Evolutionary conservation across 2,113 vertebrate species (phyloP), one percentile per base, ranked within the genome.

Genomic region (Calidris pugnax): DNA sequence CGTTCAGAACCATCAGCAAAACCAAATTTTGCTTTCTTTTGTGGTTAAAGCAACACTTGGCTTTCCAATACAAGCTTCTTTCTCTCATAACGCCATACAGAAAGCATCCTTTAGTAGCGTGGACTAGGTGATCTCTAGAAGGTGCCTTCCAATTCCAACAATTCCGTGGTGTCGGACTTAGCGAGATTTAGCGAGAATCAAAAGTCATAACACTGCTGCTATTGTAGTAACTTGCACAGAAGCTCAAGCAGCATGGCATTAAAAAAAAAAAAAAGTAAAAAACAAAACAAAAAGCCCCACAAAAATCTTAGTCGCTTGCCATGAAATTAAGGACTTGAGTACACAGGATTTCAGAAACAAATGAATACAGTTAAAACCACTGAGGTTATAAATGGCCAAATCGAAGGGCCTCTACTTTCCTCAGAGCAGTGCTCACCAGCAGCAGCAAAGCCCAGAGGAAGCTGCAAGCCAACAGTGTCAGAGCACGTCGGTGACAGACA

Each of bases 161-260:
- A 12, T 22, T 48, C 47, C 21, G 21, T 21, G 10, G 47, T 50
- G 66, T 56, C 14, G 7, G 41, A 45, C n/a, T n/a, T 3, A 86
- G 45, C 7, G 27, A 85, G 59, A 51, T 53, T 41, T 14, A 82
- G 27, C 68, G 78, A 87, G 33, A 74, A 89, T 15, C 8, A 3
- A 16, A 82, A 73, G n/a, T 30, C 14, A 0, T 39, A 77, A 63
- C 39, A 4, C 28, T 27, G 30, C 47, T 57, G 47, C 26, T 73
- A 21, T 27, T 55, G 32, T 1, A 87, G 35, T 11, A 72, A 72
- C 30, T 50, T 75, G 41, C 0, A 0, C 43, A 87, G 21, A 35
- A 79, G 27, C 20, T 71, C 1, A 0, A 85, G 56, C 45, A 87
- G 24, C 14, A 30, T 2, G 3, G 16, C 71, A 77, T 41, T 2